Percentiles rank a stretch among this genome's conserved stretches.
These are phyloP conservation scores for Oryzias javanicus DNA, from an alignment of 2,113 vertebrate species.

Conservation along the genomic window DNA sequence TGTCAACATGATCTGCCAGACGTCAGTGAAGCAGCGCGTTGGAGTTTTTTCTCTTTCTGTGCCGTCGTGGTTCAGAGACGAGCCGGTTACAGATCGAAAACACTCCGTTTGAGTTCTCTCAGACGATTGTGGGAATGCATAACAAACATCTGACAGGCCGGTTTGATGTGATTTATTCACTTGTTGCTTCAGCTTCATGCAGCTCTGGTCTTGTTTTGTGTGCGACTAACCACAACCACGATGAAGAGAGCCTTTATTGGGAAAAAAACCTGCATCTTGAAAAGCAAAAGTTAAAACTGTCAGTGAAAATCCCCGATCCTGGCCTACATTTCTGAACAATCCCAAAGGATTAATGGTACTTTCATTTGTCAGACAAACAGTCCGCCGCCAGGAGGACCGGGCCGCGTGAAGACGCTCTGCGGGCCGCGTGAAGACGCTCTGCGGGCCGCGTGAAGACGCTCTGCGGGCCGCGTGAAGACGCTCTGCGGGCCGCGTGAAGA, in stretches of 20 bases:
- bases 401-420: constrained; percentile 30
- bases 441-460: no score
- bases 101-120: no score
- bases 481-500: no score
- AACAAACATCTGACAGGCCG: not conserved
- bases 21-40: no score
- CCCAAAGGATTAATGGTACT: constrained; percentile 55
- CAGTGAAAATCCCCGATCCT: constrained; percentile 25
- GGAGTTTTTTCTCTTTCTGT: no score
- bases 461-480: no score
- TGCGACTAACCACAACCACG: constrained; percentile 4
- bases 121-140: no score
- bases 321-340: constrained; percentile 26
- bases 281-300: constrained; percentile 31
- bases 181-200: constrained; percentile 14
- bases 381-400: constrained; percentile 48
- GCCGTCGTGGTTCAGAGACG: no score
- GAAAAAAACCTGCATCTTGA: constrained; percentile 5
- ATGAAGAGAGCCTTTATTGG: constrained; percentile 16
- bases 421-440: no score
- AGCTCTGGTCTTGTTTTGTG: constrained; percentile 19
- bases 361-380: constrained; percentile 53
- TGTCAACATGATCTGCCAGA: no score
- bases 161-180: constrained; percentile 8
- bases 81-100: no score